Evolutionary conservation across 2,113 vertebrate genomes (phyloP), one percentile per base, ranked within the genome.

Genomic region (Epinephelus moara): DNA sequence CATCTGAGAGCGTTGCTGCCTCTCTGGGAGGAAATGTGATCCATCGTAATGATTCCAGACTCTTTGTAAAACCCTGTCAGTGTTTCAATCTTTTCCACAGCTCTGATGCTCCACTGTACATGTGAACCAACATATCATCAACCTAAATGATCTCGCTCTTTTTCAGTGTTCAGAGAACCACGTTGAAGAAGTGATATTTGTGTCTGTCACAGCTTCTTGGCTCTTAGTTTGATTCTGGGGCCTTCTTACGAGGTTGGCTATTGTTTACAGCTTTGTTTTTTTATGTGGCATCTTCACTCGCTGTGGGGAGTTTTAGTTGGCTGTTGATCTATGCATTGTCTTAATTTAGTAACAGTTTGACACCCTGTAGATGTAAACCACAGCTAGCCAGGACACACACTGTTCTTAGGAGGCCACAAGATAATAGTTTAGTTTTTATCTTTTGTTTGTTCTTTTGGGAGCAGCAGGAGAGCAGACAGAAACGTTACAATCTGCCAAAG

Each of bases 201-300:
- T 57, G 5, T 40, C 33, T 11, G 6, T 17, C 8, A 12, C 55
- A 25, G 15, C 40, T 59, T 71, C 15, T 27, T 30, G 18, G 19
- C 52, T 52, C 23, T 40, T 49, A 10, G 5, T 45, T 60, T 71
- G 47, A 52, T 30, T 57, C 23, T 33, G 4, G 23, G 23, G 52
- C 23, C 70, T 79, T 30, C 42, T 23, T 8, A 18, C 33, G 4
- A 56, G 50, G 70, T 55, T 3, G 21, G 47, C 17, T 56, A 3
- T 62, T 76, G 89, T 90, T 90, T 88, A 88, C 83, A 88, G 72
- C 53, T 75, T 8, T 25, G 4, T 37, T 47, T 61, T 62, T 18
- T 13, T 25, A 23, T n/a, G n/a, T 59, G 30, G 18, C 47, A 1
- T 72, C 27, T 27, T 67, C 40, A 53, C 15, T 67, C 2, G 6